Base-by-base conservation (phyloP, 2,888 invertebrate genomes). In the Dryobota labecula region DNA sequence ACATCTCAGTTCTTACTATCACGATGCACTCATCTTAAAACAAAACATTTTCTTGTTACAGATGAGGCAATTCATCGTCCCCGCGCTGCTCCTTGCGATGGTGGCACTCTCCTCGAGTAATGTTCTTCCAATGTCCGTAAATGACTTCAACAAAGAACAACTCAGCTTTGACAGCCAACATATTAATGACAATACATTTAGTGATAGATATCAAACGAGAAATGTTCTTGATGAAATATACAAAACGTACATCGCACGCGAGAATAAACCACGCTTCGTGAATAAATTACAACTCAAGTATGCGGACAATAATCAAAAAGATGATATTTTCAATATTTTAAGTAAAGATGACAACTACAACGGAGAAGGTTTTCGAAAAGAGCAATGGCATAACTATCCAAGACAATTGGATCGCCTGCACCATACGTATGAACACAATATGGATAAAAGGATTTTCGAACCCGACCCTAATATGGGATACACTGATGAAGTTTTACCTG, bases 321-420 rank as follows among this genome's bases (percentile, higher is more conserved):
- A 88, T 60, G 87, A 87, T 70, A 87, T 87, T 76, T 85, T 88
- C 36, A 90, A 85, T 71, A 84, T 88, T 45, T 83, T 90, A 49
- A 88, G 84, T 70, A 90, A 90, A 73, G 87, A 90, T 54, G 88
- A 91, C 41, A 89, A 89, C 76, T 90, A 92, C 65, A 90, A 92
- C 70, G 92, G 91, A 2, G 90, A 94, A 75, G 94, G 93, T n/a
- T 93, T 90, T 73, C 87, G 93, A 53, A 91, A 93, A 91, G 92
- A 95, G 80, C 94, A 94, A 85, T 94, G 94, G 95, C 94, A 93
- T 71, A 94, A 94, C 84, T 95, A 95, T 77, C 95, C 95, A 2
- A 89, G 94, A 67, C 94, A 94, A 73, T 84, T 95, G 62, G 94
- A 95, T 82, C 93, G 94, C 60, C 94, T 94, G 51, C 92, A 94